Evolutionary conservation across 2,113 vertebrate genomes (phyloP).

Genomic region (Bostrychus sinensis): DNA sequence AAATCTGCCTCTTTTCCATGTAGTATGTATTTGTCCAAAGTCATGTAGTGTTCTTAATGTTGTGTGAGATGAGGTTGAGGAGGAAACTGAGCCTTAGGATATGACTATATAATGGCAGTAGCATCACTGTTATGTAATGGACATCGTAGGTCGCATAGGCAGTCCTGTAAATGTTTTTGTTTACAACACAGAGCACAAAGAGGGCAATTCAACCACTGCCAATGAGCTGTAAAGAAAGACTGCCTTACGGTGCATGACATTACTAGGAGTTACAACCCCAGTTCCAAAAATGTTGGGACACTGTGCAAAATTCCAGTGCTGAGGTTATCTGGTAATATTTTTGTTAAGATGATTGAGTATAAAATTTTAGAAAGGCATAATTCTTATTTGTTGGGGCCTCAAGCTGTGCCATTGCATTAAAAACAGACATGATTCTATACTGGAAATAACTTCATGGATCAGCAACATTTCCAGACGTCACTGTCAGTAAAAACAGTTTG

Average conservation of each 20-base stretch:
- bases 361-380: no score
- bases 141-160: constrained; percentile 25
- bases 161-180: constrained; percentile 35
- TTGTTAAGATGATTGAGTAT: no score
- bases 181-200: constrained; percentile 25
- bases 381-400: no score
- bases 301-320: no score
- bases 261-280: neutral
- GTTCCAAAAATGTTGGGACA: no score
- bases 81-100: constrained; percentile 37
- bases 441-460: no score
- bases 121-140: constrained; percentile 55
- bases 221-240: constrained; percentile 24
- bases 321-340: no score
- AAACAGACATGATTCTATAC: no score
- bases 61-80: constrained; percentile 5
- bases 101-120: constrained; percentile 22
- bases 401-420: no score
- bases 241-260: neutral
- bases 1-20: neutral
- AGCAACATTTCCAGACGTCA: no score
- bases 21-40: neutral
- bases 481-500: no score
- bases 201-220: constrained; percentile 13
- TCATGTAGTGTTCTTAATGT: neutral